Evolutionary conservation across 2,888 invertebrate species (phyloP).

Genomic region (Athetis lepigone): DNA sequence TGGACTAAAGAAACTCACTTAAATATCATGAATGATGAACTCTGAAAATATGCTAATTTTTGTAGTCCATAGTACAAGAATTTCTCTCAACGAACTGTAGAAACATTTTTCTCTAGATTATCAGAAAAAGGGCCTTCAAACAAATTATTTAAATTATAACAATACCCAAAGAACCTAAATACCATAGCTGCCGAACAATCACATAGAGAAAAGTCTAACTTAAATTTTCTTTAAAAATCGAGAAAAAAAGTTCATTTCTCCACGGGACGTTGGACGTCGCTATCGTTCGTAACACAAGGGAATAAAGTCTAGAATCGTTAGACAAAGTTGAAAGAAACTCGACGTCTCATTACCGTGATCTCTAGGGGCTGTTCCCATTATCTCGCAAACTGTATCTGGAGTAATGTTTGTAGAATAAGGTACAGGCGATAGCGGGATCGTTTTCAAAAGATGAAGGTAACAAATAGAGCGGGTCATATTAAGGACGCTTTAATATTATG

Average conservation of each 20-base stretch:
- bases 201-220: slow-evolving; percentile 18
- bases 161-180: slow-evolving; percentile 21
- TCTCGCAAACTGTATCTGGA: slow-evolving; percentile 52
- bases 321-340: slow-evolving; percentile 31
- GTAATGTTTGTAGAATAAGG: slow-evolving; percentile 22
- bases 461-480: no score
- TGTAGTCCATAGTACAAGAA: no score
- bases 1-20: no score
- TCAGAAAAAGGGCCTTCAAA: background rate
- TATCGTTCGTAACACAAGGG: slow-evolving; percentile 25
- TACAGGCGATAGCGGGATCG: slow-evolving; percentile 5
- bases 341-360: slow-evolving; percentile 53
- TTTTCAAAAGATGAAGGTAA: no score
- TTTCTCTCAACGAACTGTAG: no score
- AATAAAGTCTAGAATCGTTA: slow-evolving; percentile 39
- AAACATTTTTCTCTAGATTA: background rate
- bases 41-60: no score
- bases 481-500: no score
- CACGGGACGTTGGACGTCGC: slow-evolving; percentile 5
- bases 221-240: slow-evolving; percentile 20
- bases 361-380: slow-evolving; percentile 49
- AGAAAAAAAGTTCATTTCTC: slow-evolving; percentile 40
- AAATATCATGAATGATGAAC: no score
- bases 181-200: slow-evolving; percentile 19
- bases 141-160: slow-evolving; percentile 4